phyloP scores from a whole-genome alignment of 1,140 invertebrate genomes.

The Condylostylus longicornis region DNA sequence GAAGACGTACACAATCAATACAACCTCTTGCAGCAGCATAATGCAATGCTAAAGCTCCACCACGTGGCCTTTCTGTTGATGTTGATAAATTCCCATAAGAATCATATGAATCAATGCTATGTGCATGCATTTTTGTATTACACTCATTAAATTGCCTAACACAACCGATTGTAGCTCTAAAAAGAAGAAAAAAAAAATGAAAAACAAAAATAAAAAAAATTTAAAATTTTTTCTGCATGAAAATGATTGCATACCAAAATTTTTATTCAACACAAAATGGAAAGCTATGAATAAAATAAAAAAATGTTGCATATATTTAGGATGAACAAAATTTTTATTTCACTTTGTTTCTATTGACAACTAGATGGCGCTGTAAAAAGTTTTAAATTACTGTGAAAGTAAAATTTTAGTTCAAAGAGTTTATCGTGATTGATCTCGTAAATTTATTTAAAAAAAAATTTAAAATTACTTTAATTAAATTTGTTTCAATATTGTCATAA shows the following conservation, averaged over 20 bases:
- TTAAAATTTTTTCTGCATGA: not conserved
- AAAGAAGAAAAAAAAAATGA: not conserved
- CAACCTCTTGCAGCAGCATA: constrained; percentile 73
- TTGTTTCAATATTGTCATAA: no score
- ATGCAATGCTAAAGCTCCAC: constrained; percentile 54
- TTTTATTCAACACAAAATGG: not conserved
- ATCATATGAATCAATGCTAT: constrained; percentile 11
- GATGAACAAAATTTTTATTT: no score
- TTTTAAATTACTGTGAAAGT: no score
- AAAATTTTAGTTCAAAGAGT: no score
- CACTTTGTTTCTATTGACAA: no score
- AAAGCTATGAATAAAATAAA: not conserved
- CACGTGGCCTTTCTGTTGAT: constrained; percentile 28
- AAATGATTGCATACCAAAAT: not conserved
- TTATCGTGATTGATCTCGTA: no score
- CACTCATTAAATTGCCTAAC: not conserved
- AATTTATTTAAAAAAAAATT: no score
- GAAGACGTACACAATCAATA: constrained; percentile 63
- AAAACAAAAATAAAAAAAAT: not conserved
- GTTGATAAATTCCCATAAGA: constrained; percentile 22
- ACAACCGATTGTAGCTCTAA: constrained; percentile 3
- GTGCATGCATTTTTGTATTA: constrained; percentile 10
- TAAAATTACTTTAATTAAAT: no score
- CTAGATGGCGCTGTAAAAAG: no score
- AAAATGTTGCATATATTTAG: not conserved